Base-by-base conservation (phyloP, 1,140 invertebrate species). In the Mercenaria mercenaria region DNA sequence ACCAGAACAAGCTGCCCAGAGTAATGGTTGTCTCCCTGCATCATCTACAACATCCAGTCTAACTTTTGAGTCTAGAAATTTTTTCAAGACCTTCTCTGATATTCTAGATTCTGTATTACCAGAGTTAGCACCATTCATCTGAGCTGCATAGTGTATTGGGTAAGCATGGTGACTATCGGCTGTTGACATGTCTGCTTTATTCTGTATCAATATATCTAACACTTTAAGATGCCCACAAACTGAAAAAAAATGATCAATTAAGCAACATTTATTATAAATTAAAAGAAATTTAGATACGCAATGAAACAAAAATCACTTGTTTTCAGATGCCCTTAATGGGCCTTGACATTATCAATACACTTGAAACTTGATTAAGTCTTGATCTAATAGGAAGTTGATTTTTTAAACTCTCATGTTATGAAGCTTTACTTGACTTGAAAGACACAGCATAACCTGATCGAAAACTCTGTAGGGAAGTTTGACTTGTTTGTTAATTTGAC, bases 1-100 rank as follows among this genome's bases (percentile, higher is more conserved):
- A 95, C 99, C 99, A 72, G 99, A 98, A 94, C 99, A 99, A 0
- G 99, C 98, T 0, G 99, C 99, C 99, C 99, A 99, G 1, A 99
- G 96, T 41, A 99, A 97, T 1, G 99, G 99, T 92, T 99, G 98
- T 2, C 99, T 96, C 0, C 98, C 98, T 93, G 99, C 99, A 61
- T 98, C 97, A 95, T 99, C 99, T 61, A 97, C 96, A 0, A 98
- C 98, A 92, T 98, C 97, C 0, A 99, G 98, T 80, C 97, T 96
- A 0, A 98, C 98, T 10, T 97, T 97, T 93, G 98, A 97, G 67
- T 97, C 97, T 29, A 99, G 96, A 1, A 99, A 96, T n/a, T 98
- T 98, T 85, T 98, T 97, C 0, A 99, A 96, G 26, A 99, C 98
- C 94, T 98, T 97, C 69, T 84, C 91, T 26, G 98, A 98, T 52